A percentile compares a stretch with the other conserved stretches of the same genome.
Evolutionary conservation across 2,888 invertebrate species (phyloP).

Genomic region (Oscheius sp.): DNA sequence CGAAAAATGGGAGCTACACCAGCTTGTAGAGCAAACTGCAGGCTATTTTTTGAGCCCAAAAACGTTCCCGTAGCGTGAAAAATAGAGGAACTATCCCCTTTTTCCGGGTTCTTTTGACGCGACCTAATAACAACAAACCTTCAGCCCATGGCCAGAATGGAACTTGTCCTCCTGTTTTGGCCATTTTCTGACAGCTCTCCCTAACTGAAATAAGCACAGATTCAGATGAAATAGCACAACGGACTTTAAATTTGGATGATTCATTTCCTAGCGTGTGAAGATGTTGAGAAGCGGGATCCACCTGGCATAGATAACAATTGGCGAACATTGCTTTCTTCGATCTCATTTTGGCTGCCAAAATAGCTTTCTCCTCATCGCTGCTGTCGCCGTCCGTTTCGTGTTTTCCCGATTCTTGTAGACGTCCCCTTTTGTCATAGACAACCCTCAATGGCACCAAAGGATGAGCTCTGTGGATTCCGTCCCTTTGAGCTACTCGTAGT

Average conservation of each 20-base stretch:
- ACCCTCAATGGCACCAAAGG: constrained; percentile 48
- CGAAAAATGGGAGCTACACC: too few species aligned
- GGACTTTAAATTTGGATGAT: constrained; percentile 39
- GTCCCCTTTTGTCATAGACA: neutral
- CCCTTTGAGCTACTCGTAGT: constrained; percentile 44
- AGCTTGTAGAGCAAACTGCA: too few species aligned
- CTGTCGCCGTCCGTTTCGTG: constrained; percentile 38
- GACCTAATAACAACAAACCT: too few species aligned
- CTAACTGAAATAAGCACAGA: too few species aligned
- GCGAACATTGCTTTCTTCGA: constrained; percentile 51
- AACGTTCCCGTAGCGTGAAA: too few species aligned
- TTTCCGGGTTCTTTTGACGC: too few species aligned
- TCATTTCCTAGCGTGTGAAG: constrained; percentile 60
- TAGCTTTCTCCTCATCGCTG: constrained; percentile 48
- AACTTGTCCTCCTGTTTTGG: constrained; percentile 13
- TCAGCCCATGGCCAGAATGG: neutral
- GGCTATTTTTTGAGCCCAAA: too few species aligned
- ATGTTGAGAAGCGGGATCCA: constrained; percentile 57
- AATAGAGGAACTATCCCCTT: too few species aligned
- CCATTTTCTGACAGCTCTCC: constrained; percentile 13
- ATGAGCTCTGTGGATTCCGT: constrained; percentile 47
- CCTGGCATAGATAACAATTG: constrained; percentile 59
- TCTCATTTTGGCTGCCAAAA: constrained; percentile 34
- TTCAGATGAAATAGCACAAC: too few species aligned
- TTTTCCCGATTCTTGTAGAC: neutral